phyloP scores from a whole-genome alignment of 2,797 vertebrate species.

The Rhyacichthys aspro region DNA sequence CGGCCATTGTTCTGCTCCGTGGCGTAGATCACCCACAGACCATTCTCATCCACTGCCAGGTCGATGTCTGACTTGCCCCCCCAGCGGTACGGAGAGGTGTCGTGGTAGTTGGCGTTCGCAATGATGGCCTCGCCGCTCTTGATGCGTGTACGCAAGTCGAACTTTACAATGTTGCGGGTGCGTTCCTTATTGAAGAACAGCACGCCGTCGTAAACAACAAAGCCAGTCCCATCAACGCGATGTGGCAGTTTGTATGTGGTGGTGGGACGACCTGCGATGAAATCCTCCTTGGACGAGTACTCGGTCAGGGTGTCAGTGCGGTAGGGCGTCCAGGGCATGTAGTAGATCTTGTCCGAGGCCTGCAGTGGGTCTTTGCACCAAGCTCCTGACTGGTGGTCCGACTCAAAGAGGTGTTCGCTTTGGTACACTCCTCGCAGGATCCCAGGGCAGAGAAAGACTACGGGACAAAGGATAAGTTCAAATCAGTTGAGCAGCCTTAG shows the following conservation, averaged over 20 bases:
- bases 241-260: slow-evolving; percentile 98
- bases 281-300: slow-evolving; percentile 98
- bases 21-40: slow-evolving; percentile 85
- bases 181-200: slow-evolving; percentile 99
- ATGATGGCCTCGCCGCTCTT: slow-evolving; percentile 99
- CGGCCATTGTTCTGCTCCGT: slow-evolving; percentile 85
- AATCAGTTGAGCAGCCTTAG: slow-evolving; percentile 19
- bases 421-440: slow-evolving; percentile 95
- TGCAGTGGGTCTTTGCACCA: slow-evolving; percentile 99
- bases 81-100: slow-evolving; percentile 85
- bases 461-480: slow-evolving; percentile 23
- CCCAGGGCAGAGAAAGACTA: slow-evolving; percentile 98
- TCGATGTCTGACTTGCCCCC: slow-evolving; percentile 85
- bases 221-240: slow-evolving; percentile 95
- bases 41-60: slow-evolving; percentile 83
- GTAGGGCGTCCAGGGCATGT: slow-evolving; percentile 99
- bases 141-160: slow-evolving; percentile 94
- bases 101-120: slow-evolving; percentile 87
- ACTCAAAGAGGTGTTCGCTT: slow-evolving; percentile 97
- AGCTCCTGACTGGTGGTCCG: slow-evolving; percentile 96
- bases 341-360: slow-evolving; percentile 98
- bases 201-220: slow-evolving; percentile 97
- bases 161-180: slow-evolving; percentile 98
- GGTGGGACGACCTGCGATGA: slow-evolving; percentile 95
- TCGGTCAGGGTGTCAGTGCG: slow-evolving; percentile 96